Evolutionary conservation across 2,113 vertebrate genomes (phyloP), one percentile per base, ranked within the genome.

Genomic region (Cephalopterus ornatus): DNA sequence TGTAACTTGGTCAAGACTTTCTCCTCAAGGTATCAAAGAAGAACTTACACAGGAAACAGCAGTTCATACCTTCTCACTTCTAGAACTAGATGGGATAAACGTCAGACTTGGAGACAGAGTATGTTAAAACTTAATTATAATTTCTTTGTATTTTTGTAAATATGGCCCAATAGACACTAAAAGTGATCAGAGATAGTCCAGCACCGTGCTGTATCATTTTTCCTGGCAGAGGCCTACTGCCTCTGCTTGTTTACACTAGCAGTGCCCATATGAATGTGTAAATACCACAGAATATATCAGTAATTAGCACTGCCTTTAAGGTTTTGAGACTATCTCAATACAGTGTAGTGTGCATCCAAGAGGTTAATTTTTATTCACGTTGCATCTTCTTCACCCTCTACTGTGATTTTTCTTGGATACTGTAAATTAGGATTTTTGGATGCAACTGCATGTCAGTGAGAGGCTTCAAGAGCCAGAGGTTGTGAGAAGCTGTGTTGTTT

Each of bases 11-110:
- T 98, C 98, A 53, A 98, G 99, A 73, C 97, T 99, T 91, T 99
- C 98, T 39, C 92, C 98, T 56, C 97, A 98, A 74, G 98, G 98
- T 84, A 67, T 91, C 88, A 99, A 97, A 95, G 99, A 99, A 94
- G 98, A 99, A 68, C 98, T 99, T 68, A 99, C 97, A 59, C 97
- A 76, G 79, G 99, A 99, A 97, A 99, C 98, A 84, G 97, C 98
- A 53, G 73, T 99, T 91, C 98, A 97, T 91, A 92, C 96, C 2
- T 98, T 98, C 47, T 98, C 98, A 53, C 95, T 98, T 42, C 98
- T 99, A 33, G 99, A 99, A 91, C 90, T 99, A 91, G 99, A 99
- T 62, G 99, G 99, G 22, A 98, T 99, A 95, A 99, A 98, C 62
- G 39, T 99, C 42, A 98, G 98, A 85, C 98, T 99, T 55, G 99